phyloP scores from a whole-genome alignment of 2,797 vertebrate genomes.

The Alosa sapidissima region DNA sequence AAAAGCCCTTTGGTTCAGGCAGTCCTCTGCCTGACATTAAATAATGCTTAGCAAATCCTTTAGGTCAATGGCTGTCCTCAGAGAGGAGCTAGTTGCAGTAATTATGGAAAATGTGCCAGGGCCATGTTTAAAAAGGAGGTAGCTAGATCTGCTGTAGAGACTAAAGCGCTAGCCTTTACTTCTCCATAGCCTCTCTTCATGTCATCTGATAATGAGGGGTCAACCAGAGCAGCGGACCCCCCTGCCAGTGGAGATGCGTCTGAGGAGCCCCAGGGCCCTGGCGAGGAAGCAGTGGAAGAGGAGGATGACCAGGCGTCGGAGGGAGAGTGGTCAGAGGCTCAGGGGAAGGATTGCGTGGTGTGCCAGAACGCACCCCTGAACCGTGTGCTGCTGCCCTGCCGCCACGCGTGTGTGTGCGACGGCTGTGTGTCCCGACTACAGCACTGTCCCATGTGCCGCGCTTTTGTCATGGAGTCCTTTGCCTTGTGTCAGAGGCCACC shows the following conservation, averaged over 20 bases:
- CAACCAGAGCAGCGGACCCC: not conserved
- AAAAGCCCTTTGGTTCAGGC: not conserved
- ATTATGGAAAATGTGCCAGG: constrained; percentile 4
- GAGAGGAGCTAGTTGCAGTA: not conserved
- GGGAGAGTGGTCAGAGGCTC: constrained; percentile 59
- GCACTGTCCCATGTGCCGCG: constrained; percentile 94
- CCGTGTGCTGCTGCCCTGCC: constrained; percentile 90
- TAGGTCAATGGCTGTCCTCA: not conserved
- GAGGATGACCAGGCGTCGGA: constrained; percentile 58
- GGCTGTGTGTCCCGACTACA: constrained; percentile 83
- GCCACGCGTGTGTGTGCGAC: constrained; percentile 90
- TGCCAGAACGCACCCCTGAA: constrained; percentile 91
- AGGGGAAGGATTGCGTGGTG: constrained; percentile 87
- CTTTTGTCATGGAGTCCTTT: constrained; percentile 90
- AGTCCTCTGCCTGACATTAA: not conserved
- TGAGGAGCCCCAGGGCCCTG: not conserved
- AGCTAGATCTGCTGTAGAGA: not conserved
- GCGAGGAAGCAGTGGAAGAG: constrained; percentile 27
- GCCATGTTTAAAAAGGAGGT: not conserved
- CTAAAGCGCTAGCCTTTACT: not conserved
- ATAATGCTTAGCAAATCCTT: not conserved
- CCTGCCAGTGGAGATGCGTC: not conserved
- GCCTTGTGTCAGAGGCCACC: constrained; percentile 62
- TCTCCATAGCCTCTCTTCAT: constrained; percentile 88
- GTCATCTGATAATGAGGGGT: constrained; percentile 78